phyloP scores from a whole-genome alignment of 2,113 vertebrate genomes.

The Halcyon senegalensis region DNA sequence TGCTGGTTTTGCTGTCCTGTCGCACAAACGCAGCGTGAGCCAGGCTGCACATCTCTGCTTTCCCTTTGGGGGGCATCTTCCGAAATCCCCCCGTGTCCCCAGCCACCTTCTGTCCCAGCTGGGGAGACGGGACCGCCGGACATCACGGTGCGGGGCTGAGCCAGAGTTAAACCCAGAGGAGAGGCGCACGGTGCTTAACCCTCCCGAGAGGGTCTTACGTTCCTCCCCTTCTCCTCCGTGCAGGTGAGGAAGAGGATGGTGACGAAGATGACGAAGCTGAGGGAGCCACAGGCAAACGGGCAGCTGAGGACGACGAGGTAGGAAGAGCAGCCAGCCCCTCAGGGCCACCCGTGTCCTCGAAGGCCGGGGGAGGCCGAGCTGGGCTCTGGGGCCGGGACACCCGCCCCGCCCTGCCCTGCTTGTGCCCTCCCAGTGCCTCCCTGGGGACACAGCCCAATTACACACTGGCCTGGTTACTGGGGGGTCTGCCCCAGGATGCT shows the following conservation, averaged over 20 bases:
- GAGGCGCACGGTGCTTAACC: neutral
- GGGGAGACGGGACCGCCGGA: neutral
- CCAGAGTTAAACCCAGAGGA: neutral
- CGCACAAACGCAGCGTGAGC: neutral
- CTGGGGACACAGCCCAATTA: neutral
- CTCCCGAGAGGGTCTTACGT: fast-evolving
- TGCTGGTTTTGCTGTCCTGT: neutral
- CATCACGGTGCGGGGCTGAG: fast-evolving
- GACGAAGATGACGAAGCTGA: constrained; percentile 91
- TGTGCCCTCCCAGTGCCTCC: fast-evolving
- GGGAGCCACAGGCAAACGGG: constrained; percentile 88
- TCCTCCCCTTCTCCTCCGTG: neutral
- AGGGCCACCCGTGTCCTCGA: fast-evolving
- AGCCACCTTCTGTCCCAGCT: neutral
- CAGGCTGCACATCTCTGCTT: neutral
- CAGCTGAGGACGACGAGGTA: constrained; percentile 92
- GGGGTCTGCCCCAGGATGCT: neutral
- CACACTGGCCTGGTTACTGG: neutral
- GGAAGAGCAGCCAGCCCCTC: neutral
- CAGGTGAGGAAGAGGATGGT: constrained; percentile 93
- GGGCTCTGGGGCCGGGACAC: neutral
- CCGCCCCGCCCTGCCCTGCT: neutral
- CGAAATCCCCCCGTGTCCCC: fast-evolving
- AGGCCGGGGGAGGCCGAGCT: fast-evolving
- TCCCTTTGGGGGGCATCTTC: neutral